Evolutionary conservation across 2,113 vertebrate species (phyloP).

Genomic region (Vicugna pacos): DNA sequence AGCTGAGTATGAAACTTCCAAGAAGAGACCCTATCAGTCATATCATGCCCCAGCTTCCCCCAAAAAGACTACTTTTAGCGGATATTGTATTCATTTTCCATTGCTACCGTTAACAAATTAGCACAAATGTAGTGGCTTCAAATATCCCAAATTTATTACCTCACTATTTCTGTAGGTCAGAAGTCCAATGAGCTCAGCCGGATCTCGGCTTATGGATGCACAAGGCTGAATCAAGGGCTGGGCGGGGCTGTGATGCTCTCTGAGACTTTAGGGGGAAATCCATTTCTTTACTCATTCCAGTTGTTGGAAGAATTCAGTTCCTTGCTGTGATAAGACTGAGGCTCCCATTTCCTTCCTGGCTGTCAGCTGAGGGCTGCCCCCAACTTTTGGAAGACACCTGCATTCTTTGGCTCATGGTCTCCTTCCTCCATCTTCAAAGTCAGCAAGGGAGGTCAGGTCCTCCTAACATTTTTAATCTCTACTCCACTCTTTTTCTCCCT

Average conservation of each 20-base stretch:
- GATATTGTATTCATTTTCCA: neutral
- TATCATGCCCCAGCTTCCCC: neutral
- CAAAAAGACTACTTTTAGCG: neutral
- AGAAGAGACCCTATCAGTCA: neutral
- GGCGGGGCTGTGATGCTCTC: neutral
- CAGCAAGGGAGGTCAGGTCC: neutral
- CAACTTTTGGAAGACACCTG: neutral
- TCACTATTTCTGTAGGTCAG: neutral
- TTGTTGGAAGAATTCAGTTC: neutral
- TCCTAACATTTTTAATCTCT: neutral
- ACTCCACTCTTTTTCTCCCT: neutral
- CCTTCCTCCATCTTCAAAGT: neutral
- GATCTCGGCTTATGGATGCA: neutral
- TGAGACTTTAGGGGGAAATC: too few relatives aligned
- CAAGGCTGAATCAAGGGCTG: neutral
- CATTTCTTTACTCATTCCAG: neutral
- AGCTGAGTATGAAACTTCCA: neutral
- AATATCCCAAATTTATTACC: neutral
- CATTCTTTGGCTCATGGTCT: neutral
- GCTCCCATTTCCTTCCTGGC: neutral
- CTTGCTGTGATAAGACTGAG: neutral
- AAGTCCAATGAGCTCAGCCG: neutral
- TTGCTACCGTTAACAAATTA: neutral
- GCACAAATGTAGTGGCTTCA: neutral
- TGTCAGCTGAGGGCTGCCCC: neutral